Percentiles rank a stretch among this genome's conserved stretches.
Evolutionary conservation across 2,888 invertebrate genomes (phyloP).

Genomic region (Pheosia tremula): DNA sequence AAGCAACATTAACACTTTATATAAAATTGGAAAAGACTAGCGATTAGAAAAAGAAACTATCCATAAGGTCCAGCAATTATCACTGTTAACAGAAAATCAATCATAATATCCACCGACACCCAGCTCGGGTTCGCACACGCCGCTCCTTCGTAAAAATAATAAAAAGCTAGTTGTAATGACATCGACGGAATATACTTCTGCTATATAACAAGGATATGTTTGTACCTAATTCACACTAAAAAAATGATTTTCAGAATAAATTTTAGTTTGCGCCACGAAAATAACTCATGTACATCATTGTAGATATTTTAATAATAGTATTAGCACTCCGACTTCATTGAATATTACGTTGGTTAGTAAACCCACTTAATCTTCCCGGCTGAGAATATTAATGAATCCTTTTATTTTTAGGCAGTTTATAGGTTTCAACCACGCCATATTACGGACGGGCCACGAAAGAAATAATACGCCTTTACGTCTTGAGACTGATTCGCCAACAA

Average conservation of each 20-base stretch:
- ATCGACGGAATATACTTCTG: slow-evolving; percentile 23
- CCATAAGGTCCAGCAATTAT: slow-evolving; percentile 39
- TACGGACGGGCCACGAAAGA: slow-evolving; percentile 4
- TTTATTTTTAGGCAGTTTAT: slow-evolving; percentile 18
- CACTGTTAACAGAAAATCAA: slow-evolving; percentile 52
- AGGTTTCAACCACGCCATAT: slow-evolving; percentile 16
- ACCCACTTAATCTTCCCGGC: slow-evolving; percentile 4
- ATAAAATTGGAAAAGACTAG: neutral
- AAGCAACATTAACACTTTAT: neutral
- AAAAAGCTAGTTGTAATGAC: slow-evolving; percentile 28
- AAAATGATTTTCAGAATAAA: neutral
- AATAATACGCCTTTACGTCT: neutral
- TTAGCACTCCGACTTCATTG: neutral
- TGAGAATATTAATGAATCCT: slow-evolving; percentile 18
- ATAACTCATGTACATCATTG: neutral
- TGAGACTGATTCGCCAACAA: neutral
- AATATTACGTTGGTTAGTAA: neutral
- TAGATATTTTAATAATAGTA: slow-evolving; percentile 1
- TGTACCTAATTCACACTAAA: neutral
- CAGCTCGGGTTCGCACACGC: slow-evolving; percentile 31
- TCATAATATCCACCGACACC: slow-evolving; percentile 40
- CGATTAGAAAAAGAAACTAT: slow-evolving; percentile 28
- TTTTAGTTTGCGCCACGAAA: neutral
- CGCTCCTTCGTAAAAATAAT: slow-evolving; percentile 18
- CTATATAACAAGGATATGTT: neutral